Evolutionary conservation across 2,888 invertebrate genomes (phyloP).

Genomic region (Chalcosyrphus nemorum): DNA sequence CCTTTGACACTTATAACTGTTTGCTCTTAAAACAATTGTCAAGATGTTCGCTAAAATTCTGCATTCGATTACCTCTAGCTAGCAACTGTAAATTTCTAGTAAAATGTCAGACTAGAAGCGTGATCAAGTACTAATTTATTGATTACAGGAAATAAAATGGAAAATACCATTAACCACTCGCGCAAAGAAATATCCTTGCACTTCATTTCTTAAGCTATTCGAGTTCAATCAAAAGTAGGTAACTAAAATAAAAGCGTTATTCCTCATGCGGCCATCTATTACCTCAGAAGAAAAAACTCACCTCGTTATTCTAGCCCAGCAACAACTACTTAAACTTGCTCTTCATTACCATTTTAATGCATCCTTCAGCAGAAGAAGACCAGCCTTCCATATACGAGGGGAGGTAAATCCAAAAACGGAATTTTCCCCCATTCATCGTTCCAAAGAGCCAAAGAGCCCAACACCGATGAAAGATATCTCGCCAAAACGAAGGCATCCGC

Average conservation of each 20-base stretch:
- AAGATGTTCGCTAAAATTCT: too few species aligned
- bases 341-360: constrained; percentile 38
- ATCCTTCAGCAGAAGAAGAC: constrained; percentile 16
- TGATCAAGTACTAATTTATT: too few species aligned
- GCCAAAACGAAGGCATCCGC: constrained; percentile 46
- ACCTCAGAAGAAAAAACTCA: constrained; percentile 7
- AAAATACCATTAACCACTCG: not conserved
- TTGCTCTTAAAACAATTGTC: too few species aligned
- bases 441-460: constrained; percentile 20
- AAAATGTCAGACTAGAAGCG: too few species aligned
- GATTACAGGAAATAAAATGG: not conserved
- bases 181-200: not conserved
- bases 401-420: constrained; percentile 30
- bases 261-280: constrained; percentile 23
- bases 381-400: constrained; percentile 20
- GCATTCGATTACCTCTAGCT: too few species aligned
- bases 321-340: constrained; percentile 20
- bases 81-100: too few species aligned
- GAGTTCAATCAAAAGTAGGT: constrained; percentile 1
- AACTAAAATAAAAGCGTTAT: constrained; percentile 1
- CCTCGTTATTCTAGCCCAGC: constrained; percentile 11
- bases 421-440: constrained; percentile 32
- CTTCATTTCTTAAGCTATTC: not conserved
- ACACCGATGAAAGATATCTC: constrained; percentile 52
- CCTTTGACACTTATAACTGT: too few species aligned